phyloP scores from a whole-genome alignment of 2,888 invertebrate species.

The Alviniconcha strummeri region DNA sequence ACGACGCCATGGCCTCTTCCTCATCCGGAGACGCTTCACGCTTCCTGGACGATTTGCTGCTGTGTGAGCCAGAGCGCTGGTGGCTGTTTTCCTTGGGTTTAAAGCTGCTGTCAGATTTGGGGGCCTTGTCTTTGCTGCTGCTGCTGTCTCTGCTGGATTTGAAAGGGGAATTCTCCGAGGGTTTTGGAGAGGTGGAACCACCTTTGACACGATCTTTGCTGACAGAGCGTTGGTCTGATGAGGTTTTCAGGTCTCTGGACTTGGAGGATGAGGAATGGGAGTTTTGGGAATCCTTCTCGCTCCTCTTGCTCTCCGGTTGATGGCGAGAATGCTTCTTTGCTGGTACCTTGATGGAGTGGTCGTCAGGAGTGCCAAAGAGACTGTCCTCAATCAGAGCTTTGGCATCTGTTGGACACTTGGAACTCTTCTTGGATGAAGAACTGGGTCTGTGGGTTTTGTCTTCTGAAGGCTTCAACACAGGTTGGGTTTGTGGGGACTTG shows the following conservation, averaged over 20 bases:
- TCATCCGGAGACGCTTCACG: neutral
- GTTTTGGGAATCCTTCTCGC: neutral
- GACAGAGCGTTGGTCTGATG: neutral
- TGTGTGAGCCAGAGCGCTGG: too few species aligned
- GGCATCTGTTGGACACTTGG: neutral
- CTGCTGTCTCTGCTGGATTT: too few species aligned
- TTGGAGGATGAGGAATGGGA: neutral
- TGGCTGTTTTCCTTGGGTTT: neutral
- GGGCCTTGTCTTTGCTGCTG: neutral
- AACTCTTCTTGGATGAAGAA: neutral
- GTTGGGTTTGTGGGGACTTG: too few species aligned
- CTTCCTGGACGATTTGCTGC: neutral
- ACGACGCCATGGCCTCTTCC: slow-evolving; percentile 36
- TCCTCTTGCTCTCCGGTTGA: neutral
- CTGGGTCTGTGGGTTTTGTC: neutral
- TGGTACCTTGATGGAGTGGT: neutral
- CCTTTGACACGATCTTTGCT: too few species aligned
- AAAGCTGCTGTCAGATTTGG: neutral
- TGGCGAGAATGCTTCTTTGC: slow-evolving; percentile 3
- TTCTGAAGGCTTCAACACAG: neutral
- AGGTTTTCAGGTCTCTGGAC: neutral
- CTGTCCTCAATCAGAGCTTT: slow-evolving; percentile 16
- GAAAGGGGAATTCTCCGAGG: too few species aligned
- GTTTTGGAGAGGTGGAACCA: too few species aligned
- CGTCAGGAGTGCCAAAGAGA: slow-evolving; percentile 24